Evolutionary conservation across 2,888 invertebrate species (phyloP), one percentile per base, ranked within the genome.

Genomic region (Atrina japonica): DNA sequence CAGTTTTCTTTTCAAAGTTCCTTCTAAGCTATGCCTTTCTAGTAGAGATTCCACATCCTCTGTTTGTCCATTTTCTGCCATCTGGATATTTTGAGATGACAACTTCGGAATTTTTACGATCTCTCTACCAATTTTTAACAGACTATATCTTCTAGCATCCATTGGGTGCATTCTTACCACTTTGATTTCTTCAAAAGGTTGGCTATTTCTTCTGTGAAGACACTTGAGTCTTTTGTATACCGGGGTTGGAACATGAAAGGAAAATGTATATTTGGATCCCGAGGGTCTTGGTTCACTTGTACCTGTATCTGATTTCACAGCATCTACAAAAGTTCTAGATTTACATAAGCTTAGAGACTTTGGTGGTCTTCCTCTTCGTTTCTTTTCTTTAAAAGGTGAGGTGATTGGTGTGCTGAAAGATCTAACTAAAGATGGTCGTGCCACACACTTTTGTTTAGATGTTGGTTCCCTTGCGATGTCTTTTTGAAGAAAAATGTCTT

Each of bases 111-210:
- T 60, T 66, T 78, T 77, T 0, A 87, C 84, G 21, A 84, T 70
- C 61, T 86, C 87, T 21, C 80, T 74, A 16, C 87, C 87, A 56
- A 87, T 86, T 73, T 87, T 87, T 23, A 87, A 58, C 66, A 87
- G 67, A 60, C 86, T 87, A 74, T 86, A 87, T 50, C 81, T 79
- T 25, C 86, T 76, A 2, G 87, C 87, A 82, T 86, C 87, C 81
- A 78, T 87, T 14, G 87, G 87, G 66, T 86, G 87, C 85, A 87
- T 85, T 55, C 84, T 79, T 16, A 87, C 85, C 50, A 84, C 53
- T 43, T 77, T 77, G 7, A 83, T 50, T 21, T 77, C 65, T 18
- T 72, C 64, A 9, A 25, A 67, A 21, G 58, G 27, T 23, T 47
- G 35, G 11, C 30, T 35, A 14, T 41, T 30, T 30, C 30, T 50